These are phyloP conservation scores for Mylabris phalerata DNA, from an alignment of 1,140 invertebrate species.

Conservation along the genomic window DNA sequence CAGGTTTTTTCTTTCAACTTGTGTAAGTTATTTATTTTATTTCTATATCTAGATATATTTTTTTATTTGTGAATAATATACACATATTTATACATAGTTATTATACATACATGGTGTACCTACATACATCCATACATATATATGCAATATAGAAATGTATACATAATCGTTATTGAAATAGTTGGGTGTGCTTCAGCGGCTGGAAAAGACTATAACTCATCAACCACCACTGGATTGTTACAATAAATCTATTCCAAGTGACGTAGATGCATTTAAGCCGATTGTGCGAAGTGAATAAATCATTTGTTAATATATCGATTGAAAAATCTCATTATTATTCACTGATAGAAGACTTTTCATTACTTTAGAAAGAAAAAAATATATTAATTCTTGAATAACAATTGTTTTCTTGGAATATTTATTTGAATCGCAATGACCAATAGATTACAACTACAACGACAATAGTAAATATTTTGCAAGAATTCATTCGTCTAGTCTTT, in stretches of 20 bases:
- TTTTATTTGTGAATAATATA: conserved; percentile 15
- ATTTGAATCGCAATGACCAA: too few species aligned
- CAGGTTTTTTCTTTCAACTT: conserved; percentile 21
- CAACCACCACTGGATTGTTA: conserved; percentile 13
- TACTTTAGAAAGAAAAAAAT: not conserved
- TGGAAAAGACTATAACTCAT: conserved; percentile 23
- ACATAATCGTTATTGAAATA: too few species aligned
- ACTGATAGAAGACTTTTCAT: conserved; percentile 18
- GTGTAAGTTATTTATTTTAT: conserved; percentile 21
- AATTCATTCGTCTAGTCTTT: too few species aligned
- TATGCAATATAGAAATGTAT: too few species aligned
- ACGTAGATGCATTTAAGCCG: conserved; percentile 25
- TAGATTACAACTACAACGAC: too few species aligned
- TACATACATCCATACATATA: conserved; percentile 1
- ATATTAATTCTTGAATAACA: too few species aligned
- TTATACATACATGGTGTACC: conserved; percentile 12
- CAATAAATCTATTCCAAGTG: conserved; percentile 23
- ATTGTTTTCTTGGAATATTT: too few species aligned
- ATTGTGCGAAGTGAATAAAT: conserved; percentile 24
- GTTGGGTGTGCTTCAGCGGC: conserved; percentile 1
- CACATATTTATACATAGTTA: conserved; percentile 25
- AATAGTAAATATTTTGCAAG: too few species aligned
- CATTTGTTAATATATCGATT: conserved; percentile 20
- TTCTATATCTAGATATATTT: too few species aligned
- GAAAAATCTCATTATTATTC: conserved; percentile 26